phyloP scores from a whole-genome alignment of 2,888 invertebrate genomes.

The Platerodrilus igneus region DNA sequence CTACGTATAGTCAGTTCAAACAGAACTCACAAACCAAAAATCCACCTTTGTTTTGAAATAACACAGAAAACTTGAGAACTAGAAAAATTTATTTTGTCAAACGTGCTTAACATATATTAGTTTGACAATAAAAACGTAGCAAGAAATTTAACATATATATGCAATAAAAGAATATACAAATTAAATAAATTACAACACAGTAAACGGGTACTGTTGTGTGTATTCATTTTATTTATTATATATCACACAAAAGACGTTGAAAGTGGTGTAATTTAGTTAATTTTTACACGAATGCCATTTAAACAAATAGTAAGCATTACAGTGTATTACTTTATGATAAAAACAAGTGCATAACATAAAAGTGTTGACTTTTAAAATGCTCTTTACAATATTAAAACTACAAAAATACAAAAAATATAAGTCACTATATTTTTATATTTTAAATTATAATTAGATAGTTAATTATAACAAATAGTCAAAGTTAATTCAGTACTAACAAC shows the following conservation, averaged over 20 bases:
- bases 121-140: constrained; percentile 18
- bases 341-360: constrained; percentile 10
- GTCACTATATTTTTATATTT: constrained; percentile 12
- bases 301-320: constrained; percentile 20
- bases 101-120: constrained; percentile 20
- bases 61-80: too few relatives aligned
- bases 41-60: too few relatives aligned
- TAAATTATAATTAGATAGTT: constrained; percentile 15
- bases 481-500: constrained; percentile 14
- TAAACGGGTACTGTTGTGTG: not conserved
- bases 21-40: too few relatives aligned
- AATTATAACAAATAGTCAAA: constrained; percentile 12
- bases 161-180: constrained; percentile 9
- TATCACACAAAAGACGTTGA: constrained; percentile 6
- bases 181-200: constrained; percentile 21
- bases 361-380: constrained; percentile 8
- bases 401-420: constrained; percentile 21
- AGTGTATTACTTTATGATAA: constrained; percentile 8
- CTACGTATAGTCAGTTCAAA: too few relatives aligned
- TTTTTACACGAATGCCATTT: constrained; percentile 19
- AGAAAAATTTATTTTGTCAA: constrained; percentile 20
- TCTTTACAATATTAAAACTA: constrained; percentile 9
- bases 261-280: constrained; percentile 16
- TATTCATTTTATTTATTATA: constrained; percentile 7
- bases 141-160: constrained; percentile 13